phyloP scores from a whole-genome alignment of 2,113 vertebrate genomes.

The Jacana jacana region DNA sequence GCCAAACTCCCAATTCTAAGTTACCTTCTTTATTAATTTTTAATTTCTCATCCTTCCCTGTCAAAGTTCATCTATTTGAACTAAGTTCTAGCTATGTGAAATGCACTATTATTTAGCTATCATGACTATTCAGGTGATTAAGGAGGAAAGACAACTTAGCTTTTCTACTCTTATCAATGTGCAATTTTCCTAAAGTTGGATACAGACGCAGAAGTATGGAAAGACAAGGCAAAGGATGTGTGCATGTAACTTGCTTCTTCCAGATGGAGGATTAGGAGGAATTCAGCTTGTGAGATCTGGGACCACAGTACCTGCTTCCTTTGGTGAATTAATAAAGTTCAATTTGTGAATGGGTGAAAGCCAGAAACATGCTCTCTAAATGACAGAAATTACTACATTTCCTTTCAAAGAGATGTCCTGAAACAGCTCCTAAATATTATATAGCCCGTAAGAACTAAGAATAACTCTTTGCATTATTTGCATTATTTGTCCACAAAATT shows the following conservation, averaged over 20 bases:
- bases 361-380: background rate
- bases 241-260: background rate
- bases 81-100: background rate
- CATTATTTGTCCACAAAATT: background rate
- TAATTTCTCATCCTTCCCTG: background rate
- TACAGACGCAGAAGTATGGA: background rate
- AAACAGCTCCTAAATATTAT: fast-evolving
- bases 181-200: background rate
- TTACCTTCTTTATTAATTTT: background rate
- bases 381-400: background rate
- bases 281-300: background rate
- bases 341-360: background rate
- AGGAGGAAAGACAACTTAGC: background rate
- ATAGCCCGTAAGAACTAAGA: background rate
- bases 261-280: background rate
- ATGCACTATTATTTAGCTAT: background rate
- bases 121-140: background rate
- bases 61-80: background rate
- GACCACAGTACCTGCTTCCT: background rate
- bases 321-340: background rate
- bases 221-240: background rate
- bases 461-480: background rate
- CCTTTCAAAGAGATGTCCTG: background rate
- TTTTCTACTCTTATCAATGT: background rate
- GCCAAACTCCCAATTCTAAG: background rate